Evolutionary conservation across 2,797 vertebrate genomes (phyloP).

Genomic region (Urocyon cinereoargenteus): DNA sequence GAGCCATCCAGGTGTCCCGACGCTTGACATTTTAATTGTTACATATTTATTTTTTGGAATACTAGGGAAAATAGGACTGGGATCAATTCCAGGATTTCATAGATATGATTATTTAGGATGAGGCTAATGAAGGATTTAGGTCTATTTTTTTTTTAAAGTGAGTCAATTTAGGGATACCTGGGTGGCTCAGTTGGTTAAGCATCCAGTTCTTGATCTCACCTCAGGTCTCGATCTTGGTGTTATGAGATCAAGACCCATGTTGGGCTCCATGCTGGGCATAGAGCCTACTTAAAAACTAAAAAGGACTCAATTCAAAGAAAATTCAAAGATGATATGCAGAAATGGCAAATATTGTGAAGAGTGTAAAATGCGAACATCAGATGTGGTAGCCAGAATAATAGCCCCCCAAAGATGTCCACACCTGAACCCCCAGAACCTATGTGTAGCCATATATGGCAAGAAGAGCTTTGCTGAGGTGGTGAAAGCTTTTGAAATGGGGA

Average conservation of each 20-base stretch:
- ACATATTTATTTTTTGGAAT: not conserved
- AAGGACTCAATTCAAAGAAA: not conserved
- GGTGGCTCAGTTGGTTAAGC: not conserved
- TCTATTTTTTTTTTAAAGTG: not conserved
- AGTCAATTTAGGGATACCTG: not conserved
- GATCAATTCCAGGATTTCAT: constrained; percentile 2
- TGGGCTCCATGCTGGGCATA: not conserved
- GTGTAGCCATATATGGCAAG: not conserved
- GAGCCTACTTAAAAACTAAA: not conserved
- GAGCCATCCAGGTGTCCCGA: not conserved
- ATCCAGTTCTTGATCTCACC: not conserved
- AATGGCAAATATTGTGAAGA: not conserved
- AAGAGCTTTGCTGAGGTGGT: not conserved
- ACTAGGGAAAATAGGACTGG: not conserved
- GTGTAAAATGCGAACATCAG: not conserved
- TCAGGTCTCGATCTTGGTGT: not conserved
- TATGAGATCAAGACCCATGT: not conserved
- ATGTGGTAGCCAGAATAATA: not conserved
- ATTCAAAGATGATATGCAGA: constrained; percentile 12
- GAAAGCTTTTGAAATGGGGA: constrained; percentile 1
- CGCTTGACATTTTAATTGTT: not conserved
- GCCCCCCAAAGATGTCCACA: not conserved
- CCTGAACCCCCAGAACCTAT: not conserved
- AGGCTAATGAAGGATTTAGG: not conserved
- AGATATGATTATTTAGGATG: not conserved